Base-by-base conservation (phyloP, 2,113 vertebrate species). In the Amazona vittata region DNA sequence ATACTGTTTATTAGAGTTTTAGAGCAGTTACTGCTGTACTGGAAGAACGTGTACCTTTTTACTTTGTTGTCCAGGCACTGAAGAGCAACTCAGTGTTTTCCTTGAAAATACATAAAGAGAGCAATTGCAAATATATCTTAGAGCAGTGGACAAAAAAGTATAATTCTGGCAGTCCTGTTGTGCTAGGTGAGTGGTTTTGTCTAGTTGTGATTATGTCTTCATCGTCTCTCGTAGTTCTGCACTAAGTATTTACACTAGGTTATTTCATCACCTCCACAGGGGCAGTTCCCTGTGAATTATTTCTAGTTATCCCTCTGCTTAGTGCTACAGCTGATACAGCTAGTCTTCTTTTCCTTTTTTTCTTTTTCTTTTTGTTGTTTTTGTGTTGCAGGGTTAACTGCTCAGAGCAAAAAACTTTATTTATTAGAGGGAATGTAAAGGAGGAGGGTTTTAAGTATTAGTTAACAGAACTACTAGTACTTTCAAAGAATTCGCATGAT, bases 71-170 rank as follows among this genome's bases (percentile, higher is more conserved):
- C 37, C 73, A 98, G 98, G 97, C 93, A 29, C 91, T 98, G 68
- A 95, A 97, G 87, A 98, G 88, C 59, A 98, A 93, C 41, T 99
- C 99, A 6, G 26, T 98, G 25, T 98, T 98, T 97, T 98, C 98
- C 82, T 97, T 99, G 90, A 98, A 98, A 97, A 97, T 97, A 62
- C 98, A 99, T 37, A 95, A 98, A 64, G 97, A 97, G 13, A 92
- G 97, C 35, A 90, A 98, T 77, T 98, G 98, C 71, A 95, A 95
- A 76, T 93, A 83, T 75, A 96, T 98, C 74, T 80, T 98, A 57
- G 95, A 99, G 63, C 98, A 99, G 52, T 99, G 99, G 99, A 98
- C 91, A 53, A 99, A 98, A 88, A 96, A 93, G 37, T 91, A 97
- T 26, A 97, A 95, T 55, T 91, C 92, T 89, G 98, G 98, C 55